A percentile compares a stretch with the other conserved stretches of the same genome.
These are phyloP conservation scores for Sclerurus mexicanus DNA, from an alignment of 2,113 vertebrate genomes.

Conservation along the genomic window DNA sequence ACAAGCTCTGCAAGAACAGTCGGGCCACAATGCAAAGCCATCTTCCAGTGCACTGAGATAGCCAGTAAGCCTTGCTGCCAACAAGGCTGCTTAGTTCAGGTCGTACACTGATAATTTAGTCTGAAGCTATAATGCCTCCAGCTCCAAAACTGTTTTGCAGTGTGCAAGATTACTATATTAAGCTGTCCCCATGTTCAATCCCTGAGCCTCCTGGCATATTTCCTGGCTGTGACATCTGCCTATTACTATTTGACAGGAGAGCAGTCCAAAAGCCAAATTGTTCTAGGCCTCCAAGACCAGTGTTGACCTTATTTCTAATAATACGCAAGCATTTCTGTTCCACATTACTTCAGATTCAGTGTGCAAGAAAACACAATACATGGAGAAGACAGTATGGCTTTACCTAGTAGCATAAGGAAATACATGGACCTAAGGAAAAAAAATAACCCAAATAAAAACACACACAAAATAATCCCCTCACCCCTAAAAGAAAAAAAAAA, in stretches of 20 bases:
- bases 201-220: background rate
- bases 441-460: background rate
- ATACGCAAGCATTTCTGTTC: background rate
- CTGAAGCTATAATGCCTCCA: background rate
- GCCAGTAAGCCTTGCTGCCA: background rate
- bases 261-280: background rate
- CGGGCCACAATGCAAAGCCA: fast-evolving
- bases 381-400: background rate
- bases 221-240: background rate
- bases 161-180: background rate
- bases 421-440: fast-evolving
- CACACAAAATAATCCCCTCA: background rate
- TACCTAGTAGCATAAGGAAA: background rate
- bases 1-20: fast-evolving
- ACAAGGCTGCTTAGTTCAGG: background rate
- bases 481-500: fast-evolving
- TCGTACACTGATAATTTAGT: background rate
- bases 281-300: background rate
- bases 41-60: background rate
- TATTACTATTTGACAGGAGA: background rate
- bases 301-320: background rate
- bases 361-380: background rate
- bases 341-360: fast-evolving
- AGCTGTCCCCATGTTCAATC: background rate
- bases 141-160: background rate